Percentiles rank a stretch among this genome's conserved stretches.
phyloP scores from a whole-genome alignment of 2,888 invertebrate species.

The Caradrina clavipalpis region DNA sequence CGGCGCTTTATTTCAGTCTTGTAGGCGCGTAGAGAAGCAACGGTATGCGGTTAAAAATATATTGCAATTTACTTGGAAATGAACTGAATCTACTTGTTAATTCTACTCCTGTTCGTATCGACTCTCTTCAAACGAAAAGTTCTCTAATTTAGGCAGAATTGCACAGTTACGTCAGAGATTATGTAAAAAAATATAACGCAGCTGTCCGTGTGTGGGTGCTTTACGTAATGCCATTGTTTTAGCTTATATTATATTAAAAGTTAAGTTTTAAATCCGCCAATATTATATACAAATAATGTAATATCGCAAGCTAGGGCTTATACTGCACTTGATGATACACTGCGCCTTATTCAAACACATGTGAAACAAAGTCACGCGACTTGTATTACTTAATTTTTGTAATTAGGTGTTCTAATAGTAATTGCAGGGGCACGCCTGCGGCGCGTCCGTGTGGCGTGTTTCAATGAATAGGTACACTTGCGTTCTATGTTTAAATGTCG shows the following conservation, averaged over 20 bases:
- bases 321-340: slow-evolving; percentile 47
- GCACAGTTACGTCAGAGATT: slow-evolving; percentile 70
- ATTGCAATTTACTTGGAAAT: slow-evolving; percentile 25
- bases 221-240: slow-evolving; percentile 76
- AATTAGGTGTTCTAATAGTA: slow-evolving; percentile 27
- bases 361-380: slow-evolving; percentile 20
- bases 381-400: slow-evolving; percentile 33
- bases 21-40: background rate
- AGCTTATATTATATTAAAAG: slow-evolving; percentile 62
- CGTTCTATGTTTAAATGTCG: slow-evolving; percentile 21
- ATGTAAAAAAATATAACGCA: slow-evolving; percentile 65
- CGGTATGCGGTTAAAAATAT: slow-evolving; percentile 6
- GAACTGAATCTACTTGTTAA: slow-evolving; percentile 5
- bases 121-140: slow-evolving; percentile 52
- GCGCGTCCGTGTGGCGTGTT: slow-evolving; percentile 22
- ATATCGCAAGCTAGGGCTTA: slow-evolving; percentile 57
- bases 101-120: slow-evolving; percentile 35
- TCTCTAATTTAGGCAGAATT: slow-evolving; percentile 58
- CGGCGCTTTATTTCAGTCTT: slow-evolving; percentile 22
- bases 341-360: slow-evolving; percentile 18
- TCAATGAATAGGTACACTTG: slow-evolving; percentile 21
- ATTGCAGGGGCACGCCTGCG: slow-evolving; percentile 20
- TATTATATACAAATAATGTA: slow-evolving; percentile 57
- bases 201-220: slow-evolving; percentile 71
- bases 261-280: slow-evolving; percentile 70